phyloP scores from a whole-genome alignment of 2,113 vertebrate genomes.

The Chinchilla lanigera region DNA sequence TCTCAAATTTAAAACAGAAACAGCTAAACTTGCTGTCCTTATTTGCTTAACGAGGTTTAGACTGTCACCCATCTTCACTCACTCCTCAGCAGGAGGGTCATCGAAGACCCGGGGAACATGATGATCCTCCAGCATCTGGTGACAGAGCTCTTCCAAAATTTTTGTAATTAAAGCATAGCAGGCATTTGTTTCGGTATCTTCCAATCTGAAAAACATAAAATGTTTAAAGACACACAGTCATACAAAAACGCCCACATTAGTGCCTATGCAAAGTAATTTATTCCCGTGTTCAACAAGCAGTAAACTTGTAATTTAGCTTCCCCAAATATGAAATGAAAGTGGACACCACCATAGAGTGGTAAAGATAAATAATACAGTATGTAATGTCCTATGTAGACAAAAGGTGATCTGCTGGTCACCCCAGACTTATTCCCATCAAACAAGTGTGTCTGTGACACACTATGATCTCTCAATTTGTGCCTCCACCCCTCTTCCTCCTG shows the following conservation, averaged over 20 bases:
- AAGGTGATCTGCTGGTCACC: neutral
- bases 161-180: constrained; percentile 66
- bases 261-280: neutral
- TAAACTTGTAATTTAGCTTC: neutral
- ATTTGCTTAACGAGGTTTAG: rapidly evolving
- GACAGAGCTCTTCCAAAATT: constrained; percentile 69
- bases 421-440: rapidly evolving
- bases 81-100: constrained; percentile 77
- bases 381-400: rapidly evolving
- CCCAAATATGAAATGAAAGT: neutral
- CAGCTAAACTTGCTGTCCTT: rapidly evolving
- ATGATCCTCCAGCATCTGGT: constrained; percentile 26
- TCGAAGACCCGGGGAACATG: neutral
- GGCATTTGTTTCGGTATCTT: constrained; percentile 58
- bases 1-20: neutral
- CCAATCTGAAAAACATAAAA: constrained; percentile 77
- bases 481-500: neutral
- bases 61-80: constrained; percentile 14
- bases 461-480: rapidly evolving
- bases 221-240: neutral
- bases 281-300: neutral
- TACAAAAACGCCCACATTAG: neutral
- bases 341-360: rapidly evolving
- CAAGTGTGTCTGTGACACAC: rapidly evolving
- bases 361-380: rapidly evolving